These are phyloP conservation scores for Rosalia funebris DNA, from an alignment of 2,888 invertebrate genomes.

Conservation along the genomic window DNA sequence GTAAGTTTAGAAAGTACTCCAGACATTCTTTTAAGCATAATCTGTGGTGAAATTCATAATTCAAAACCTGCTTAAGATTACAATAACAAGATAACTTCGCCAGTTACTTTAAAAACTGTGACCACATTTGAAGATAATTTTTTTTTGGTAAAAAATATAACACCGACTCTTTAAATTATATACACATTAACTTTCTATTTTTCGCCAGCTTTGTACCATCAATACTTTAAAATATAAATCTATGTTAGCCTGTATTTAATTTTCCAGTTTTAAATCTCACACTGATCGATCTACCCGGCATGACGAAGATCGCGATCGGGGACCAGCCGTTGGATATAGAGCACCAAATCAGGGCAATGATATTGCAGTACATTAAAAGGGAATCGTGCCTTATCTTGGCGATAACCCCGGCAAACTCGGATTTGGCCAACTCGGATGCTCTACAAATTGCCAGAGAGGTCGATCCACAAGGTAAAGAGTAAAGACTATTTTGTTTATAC, in stretches of 20 bases:
- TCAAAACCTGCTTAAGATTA: too few relatives aligned
- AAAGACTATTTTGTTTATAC: conserved; percentile 36
- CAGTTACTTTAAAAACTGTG: too few relatives aligned
- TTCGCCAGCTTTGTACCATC: too few relatives aligned
- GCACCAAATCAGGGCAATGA: conserved; percentile 91
- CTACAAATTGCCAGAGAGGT: conserved; percentile 98
- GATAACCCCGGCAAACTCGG: conserved; percentile 96
- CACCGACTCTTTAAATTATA: too few relatives aligned
- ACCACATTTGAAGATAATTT: too few relatives aligned
- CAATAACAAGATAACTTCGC: too few relatives aligned
- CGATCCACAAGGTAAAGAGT: conserved; percentile 83
- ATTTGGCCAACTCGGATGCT: conserved; percentile 98
- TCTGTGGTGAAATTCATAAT: too few relatives aligned
- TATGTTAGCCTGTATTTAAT: neutral
- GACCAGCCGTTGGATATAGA: conserved; percentile 98
- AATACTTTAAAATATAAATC: neutral
- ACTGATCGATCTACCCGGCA: conserved; percentile 92
- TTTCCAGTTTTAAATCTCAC: conserved; percentile 86
- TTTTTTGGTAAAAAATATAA: too few relatives aligned
- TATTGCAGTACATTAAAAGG: conserved; percentile 92
- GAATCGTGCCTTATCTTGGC: conserved; percentile 96
- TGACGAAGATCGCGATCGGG: conserved; percentile 97
- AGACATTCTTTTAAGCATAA: too few relatives aligned
- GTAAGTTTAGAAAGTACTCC: too few relatives aligned
- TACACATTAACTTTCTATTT: too few relatives aligned